phyloP scores from a whole-genome alignment of 2,113 vertebrate species.

The Neopipo cinnamomea region DNA sequence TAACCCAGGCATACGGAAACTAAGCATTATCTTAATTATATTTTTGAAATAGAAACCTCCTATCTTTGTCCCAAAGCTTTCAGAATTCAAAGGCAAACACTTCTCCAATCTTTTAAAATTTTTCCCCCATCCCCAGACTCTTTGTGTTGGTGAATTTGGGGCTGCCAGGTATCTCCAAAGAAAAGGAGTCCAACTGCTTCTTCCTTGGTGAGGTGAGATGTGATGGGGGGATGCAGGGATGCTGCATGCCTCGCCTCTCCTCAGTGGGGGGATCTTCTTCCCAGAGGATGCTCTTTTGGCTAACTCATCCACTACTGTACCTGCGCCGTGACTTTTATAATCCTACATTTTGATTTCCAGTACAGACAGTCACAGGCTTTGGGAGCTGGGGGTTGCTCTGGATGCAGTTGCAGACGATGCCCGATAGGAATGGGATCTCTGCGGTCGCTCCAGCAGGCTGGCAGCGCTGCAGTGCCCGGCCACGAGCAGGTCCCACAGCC shows the following conservation, averaged over 20 bases:
- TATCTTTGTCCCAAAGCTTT: neutral
- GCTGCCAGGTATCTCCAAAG: neutral
- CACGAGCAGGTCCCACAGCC: neutral
- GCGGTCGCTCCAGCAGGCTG: neutral
- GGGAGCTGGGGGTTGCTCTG: neutral
- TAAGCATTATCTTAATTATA: neutral
- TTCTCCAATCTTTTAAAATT: neutral
- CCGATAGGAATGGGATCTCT: neutral
- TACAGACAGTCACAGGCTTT: neutral
- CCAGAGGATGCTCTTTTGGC: neutral
- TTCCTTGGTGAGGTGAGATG: neutral
- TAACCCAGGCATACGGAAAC: conserved; percentile 8
- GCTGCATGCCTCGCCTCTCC: neutral
- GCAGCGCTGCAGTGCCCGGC: neutral
- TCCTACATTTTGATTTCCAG: neutral
- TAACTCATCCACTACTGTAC: neutral
- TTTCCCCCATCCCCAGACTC: neutral
- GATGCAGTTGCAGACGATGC: neutral
- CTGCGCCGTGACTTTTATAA: neutral
- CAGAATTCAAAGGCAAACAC: neutral
- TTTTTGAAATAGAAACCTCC: conserved; percentile 21
- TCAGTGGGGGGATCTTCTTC: neutral
- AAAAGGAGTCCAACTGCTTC: neutral
- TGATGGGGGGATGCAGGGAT: accelerated
- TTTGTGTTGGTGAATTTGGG: neutral